Conservation (phyloP, 2,113 vertebrate genomes). For the Cygnus atratus region DNA sequence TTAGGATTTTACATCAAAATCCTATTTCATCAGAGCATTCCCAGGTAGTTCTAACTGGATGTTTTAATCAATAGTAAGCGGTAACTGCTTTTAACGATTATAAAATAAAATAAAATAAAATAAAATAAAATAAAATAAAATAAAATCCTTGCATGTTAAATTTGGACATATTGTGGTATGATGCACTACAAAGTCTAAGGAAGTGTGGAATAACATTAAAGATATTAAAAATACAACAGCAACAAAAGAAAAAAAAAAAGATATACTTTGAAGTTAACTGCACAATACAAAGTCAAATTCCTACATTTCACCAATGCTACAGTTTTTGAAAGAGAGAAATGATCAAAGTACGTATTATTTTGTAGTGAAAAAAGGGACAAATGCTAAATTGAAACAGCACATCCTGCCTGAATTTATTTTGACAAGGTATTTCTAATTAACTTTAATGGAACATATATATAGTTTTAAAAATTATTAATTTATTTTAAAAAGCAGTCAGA, state of each 20-base stretch:
- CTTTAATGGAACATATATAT: background rate
- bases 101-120: background rate
- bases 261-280: background rate
- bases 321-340: background rate
- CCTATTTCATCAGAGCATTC: background rate
- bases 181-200: background rate
- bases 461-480: background rate
- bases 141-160: background rate
- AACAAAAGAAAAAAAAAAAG: background rate
- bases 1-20: background rate
- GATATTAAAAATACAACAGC: background rate
- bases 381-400: accelerated
- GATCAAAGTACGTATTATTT: background rate
- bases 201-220: background rate
- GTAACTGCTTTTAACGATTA: background rate
- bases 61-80: background rate
- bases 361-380: accelerated
- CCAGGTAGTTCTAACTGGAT: background rate
- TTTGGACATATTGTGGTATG: background rate
- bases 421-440: background rate
- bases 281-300: background rate
- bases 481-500: background rate
- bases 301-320: accelerated
- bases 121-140: too few relatives aligned
- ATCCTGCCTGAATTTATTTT: background rate